Base-by-base conservation (phyloP, 37 sponge, comb jelly and placozoan genomes). In the Halichondria panicea region DNA sequence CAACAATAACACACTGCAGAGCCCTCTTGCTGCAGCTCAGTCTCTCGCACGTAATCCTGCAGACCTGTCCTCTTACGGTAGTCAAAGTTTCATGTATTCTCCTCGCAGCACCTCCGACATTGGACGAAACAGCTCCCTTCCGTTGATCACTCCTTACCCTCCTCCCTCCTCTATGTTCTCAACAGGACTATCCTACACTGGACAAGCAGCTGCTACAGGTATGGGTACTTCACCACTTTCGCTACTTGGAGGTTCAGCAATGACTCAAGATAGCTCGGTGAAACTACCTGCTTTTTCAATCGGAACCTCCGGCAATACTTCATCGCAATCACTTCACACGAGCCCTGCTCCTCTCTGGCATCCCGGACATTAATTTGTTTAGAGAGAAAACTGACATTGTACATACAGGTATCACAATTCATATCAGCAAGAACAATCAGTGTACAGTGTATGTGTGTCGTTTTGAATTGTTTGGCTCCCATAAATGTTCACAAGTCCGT, bases 131-230 rank as follows among this genome's bases (percentile, higher is more conserved):
- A 37, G 39, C 2, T 76, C 76, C 19, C 65, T 76, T 50, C 78
- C 83, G 19, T 68, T 82, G 43, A 74, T 82, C 68, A 74, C 83
- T 39, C 83, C 83, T 0, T 82, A 82, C 46, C 75, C 83, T 41
- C 83, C 83, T 35, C 69, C 75, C 27, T 27, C 63, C 50, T 74
- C 59, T 41, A 66, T 66, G 67, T 72, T 56, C 41, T 72, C 58
- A 2, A n/a, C n/a, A n/a, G 41, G 73, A 11, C 40, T 56, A 21
- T 55, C 73, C 4, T 72, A 55, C 37, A 24, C 58, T 4, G 15
- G 57, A 2, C 18, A 31, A 11, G 52, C 52, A 8, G 55, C 60
- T 58, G 60, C 60, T 24, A 27, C 25, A 7, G 60, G 39, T 55
- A 15, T 11, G n/a, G n/a, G n/a, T n/a, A n/a, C n/a, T n/a, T n/a